A percentile compares a stretch with the other conserved stretches of the same genome.
Conservation (phyloP, 2,797 vertebrate genomes). For the Triplophysa bombifrons region DNA sequence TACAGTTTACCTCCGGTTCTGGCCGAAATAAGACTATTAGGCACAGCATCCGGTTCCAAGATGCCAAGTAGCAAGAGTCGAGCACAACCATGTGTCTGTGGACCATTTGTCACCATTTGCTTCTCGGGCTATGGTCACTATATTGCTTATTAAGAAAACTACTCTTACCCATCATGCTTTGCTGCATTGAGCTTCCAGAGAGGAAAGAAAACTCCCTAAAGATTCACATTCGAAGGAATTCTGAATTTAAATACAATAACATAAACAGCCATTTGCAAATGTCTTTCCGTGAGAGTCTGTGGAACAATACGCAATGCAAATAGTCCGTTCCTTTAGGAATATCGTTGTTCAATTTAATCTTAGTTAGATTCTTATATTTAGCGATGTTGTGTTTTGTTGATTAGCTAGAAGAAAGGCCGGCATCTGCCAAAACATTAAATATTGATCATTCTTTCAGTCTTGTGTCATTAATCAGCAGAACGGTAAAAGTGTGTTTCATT, state of each 20-base stretch:
- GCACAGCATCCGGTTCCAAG: constrained; percentile 25
- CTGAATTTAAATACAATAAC: constrained; percentile 10
- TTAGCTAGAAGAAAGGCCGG: constrained; percentile 17
- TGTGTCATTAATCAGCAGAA: constrained; percentile 35
- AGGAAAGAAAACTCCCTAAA: constrained; percentile 35
- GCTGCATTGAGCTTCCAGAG: constrained; percentile 35
- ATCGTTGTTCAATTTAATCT: neutral
- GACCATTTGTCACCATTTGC: constrained; percentile 19
- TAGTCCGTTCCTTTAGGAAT: constrained; percentile 6
- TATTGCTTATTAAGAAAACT: constrained; percentile 47
- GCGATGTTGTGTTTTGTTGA: constrained; percentile 14
- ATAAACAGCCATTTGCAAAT: constrained; percentile 27
- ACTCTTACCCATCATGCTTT: constrained; percentile 33
- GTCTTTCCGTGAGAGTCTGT: neutral
- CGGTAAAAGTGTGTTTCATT: constrained; percentile 20
- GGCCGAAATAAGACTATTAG: constrained; percentile 40
- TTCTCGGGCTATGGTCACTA: constrained; percentile 7
- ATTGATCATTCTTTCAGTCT: constrained; percentile 36
- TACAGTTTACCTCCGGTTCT: constrained; percentile 44
- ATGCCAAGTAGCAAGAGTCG: constrained; percentile 1
- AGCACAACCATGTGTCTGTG: constrained; percentile 18
- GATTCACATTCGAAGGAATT: constrained; percentile 21
- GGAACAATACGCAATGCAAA: constrained; percentile 20
- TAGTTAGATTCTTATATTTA: constrained; percentile 15
- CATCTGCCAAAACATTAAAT: constrained; percentile 37